Percentiles rank a stretch among this genome's conserved stretches.
Conservation (phyloP, 1,140 invertebrate species). For the Gonioctena quinquepunctata region DNA sequence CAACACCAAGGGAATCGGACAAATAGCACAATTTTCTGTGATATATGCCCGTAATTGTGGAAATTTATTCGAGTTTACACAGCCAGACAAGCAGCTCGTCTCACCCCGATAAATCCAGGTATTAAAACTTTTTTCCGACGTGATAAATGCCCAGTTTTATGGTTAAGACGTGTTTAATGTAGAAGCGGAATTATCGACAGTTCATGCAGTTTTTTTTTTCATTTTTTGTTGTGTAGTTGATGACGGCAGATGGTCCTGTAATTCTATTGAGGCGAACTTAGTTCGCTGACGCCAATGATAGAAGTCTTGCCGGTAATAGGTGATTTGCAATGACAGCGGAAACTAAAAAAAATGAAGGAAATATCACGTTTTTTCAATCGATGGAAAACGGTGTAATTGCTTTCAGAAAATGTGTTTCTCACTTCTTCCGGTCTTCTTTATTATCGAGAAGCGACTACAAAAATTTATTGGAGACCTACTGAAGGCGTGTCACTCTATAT, state of each 20-base stretch:
- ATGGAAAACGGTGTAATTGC: too few species aligned
- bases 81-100: background rate
- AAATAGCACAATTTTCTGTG: conserved; percentile 2
- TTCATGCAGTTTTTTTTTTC: background rate
- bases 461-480: too few species aligned
- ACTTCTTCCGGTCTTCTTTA: too few species aligned
- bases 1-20: conserved; percentile 8
- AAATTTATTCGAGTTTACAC: conserved; percentile 4
- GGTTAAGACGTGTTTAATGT: background rate
- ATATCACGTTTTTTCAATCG: too few species aligned
- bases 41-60: background rate
- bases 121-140: background rate
- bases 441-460: too few species aligned
- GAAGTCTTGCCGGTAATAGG: too few species aligned
- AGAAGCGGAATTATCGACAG: background rate
- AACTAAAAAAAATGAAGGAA: too few species aligned
- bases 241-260: background rate
- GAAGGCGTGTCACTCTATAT: too few species aligned
- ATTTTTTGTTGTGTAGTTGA: background rate
- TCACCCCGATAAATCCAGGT: background rate
- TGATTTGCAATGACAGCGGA: too few species aligned
- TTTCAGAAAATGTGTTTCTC: too few species aligned
- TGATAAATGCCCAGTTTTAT: background rate
- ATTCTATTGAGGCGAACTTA: background rate
- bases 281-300: too few species aligned